Evolutionary conservation across 2,888 invertebrate species (phyloP).

Genomic region (Crossocerus cetratus): DNA sequence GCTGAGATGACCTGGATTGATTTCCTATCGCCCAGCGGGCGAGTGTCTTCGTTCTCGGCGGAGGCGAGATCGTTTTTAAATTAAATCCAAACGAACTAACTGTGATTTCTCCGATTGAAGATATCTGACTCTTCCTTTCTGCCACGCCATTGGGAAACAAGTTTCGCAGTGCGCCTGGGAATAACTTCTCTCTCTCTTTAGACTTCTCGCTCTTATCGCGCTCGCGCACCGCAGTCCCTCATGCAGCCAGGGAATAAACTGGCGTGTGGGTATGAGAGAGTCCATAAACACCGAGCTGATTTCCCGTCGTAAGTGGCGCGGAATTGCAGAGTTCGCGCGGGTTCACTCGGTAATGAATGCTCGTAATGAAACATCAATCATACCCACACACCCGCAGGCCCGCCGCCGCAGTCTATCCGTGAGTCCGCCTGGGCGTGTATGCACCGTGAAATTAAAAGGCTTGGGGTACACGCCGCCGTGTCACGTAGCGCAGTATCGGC

Average conservation of each 20-base stretch:
- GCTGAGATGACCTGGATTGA: conserved; percentile 53
- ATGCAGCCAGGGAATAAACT: neutral
- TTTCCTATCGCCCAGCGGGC: conserved; percentile 37
- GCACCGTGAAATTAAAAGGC: conserved; percentile 26
- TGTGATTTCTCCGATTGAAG: neutral
- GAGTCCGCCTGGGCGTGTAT: neutral
- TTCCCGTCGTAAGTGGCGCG: neutral
- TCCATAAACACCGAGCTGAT: neutral
- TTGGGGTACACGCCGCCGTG: conserved; percentile 5
- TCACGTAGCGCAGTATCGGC: conserved; percentile 19
- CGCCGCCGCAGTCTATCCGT: neutral
- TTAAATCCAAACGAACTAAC: neutral
- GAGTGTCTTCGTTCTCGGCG: conserved; percentile 33
- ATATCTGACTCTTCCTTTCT: neutral
- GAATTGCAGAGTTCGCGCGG: neutral
- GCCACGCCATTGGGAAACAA: too few relatives aligned
- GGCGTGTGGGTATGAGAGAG: neutral
- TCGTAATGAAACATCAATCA: conserved; percentile 2
- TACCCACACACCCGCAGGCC: neutral
- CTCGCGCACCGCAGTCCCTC: too few relatives aligned
- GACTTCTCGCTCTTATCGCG: neutral
- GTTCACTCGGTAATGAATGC: neutral
- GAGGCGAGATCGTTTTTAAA: conserved; percentile 13
- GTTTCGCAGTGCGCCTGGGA: neutral
- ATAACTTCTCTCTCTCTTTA: neutral